A percentile compares a stretch with the other conserved stretches of the same genome.
These are phyloP conservation scores for Ennomos fuscantarius DNA, from an alignment of 2,888 invertebrate genomes.

Conservation along the genomic window DNA sequence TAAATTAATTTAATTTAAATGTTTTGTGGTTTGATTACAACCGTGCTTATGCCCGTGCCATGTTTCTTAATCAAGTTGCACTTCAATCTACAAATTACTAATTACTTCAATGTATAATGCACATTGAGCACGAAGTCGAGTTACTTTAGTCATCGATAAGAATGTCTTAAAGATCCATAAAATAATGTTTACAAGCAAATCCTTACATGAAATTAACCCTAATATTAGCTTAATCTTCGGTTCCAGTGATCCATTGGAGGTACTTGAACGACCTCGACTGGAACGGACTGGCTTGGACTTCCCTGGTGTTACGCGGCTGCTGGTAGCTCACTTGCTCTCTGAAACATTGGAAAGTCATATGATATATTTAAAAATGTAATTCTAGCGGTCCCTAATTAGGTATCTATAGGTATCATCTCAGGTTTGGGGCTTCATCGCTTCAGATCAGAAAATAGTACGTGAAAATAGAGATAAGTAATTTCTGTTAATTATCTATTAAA, in stretches of 20 bases:
- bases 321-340: slow-evolving; percentile 77
- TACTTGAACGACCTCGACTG: slow-evolving; percentile 84
- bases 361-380: neutral
- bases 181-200: slow-evolving; percentile 18
- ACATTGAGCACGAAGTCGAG: too few species aligned
- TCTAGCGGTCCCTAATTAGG: neutral
- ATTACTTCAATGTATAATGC: too few species aligned
- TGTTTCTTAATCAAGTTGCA: too few species aligned
- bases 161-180: neutral
- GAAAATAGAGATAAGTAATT: too few species aligned
- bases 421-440: too few species aligned
- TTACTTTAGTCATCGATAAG: too few species aligned
- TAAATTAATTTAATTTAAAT: neutral
- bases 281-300: slow-evolving; percentile 71
- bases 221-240: slow-evolving; percentile 65
- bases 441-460: too few species aligned
- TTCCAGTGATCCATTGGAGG: slow-evolving; percentile 83
- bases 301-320: slow-evolving; percentile 64
- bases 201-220: slow-evolving; percentile 19
- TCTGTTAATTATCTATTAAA: too few species aligned
- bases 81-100: too few species aligned
- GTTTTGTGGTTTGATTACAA: too few species aligned
- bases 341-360: slow-evolving; percentile 48
- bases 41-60: too few species aligned
- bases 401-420: too few species aligned